Base-by-base conservation (phyloP, 2,113 vertebrate genomes). In the Myotis brandtii region DNA sequence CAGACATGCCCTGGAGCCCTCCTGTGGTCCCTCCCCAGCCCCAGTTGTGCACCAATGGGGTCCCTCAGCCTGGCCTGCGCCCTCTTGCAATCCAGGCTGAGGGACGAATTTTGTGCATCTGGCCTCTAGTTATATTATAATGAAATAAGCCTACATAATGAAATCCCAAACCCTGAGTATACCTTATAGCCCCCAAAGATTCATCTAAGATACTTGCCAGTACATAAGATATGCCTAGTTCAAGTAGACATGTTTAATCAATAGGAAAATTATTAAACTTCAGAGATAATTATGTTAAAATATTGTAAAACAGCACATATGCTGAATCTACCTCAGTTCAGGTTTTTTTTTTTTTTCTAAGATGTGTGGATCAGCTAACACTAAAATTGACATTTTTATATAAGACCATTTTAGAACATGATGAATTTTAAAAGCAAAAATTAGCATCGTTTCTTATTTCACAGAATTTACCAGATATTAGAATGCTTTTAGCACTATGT, bases 391-490 rank as follows among this genome's bases (percentile, higher is more conserved):
- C 67, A 86, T 69, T 81, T 85, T 88, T 91, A 86, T 91, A 85
- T 89, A 86, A 94, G 43, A 46, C 25, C 23, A 34, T 94, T 93
- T 86, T 86, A 77, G 83, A 59, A 40, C 67, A 46, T 32, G 40
- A 87, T 87, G 34, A 50, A 93, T 83, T 79, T 93, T 84, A 90
- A 94, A 79, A 95, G 48, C 32, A 52, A 91, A 77, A 93, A 72
- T 46, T 72, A 82, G 8, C 21, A 21, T 81, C 79, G 43, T 96
- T 94, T 95, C 72, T 89, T 89, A 85, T 93, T 93, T 80, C 32
- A 86, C 30, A 87, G 69, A 80, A 64, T 95, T 84, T 88, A 93
- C 80, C 77, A 91, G 83, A 91, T 95, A 96, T 95, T 93, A 95
- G 54, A 92, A 89, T 76, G 85, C 72, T 93, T 95, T 90, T 90